These are phyloP conservation scores for Xanthorhoe spadicearia DNA, from an alignment of 2,888 invertebrate genomes.

Conservation along the genomic window DNA sequence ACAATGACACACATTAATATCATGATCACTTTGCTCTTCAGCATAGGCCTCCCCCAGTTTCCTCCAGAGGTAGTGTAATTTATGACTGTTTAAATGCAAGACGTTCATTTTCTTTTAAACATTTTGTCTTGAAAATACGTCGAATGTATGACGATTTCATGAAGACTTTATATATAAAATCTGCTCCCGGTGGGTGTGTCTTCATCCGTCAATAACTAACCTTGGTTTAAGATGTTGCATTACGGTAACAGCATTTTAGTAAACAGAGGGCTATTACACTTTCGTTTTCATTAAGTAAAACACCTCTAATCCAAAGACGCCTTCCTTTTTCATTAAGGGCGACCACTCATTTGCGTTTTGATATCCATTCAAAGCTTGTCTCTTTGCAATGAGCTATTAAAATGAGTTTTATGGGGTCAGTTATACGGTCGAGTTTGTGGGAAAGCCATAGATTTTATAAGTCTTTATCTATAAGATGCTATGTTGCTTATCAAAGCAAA, in stretches of 20 bases:
- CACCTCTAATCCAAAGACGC: conserved; percentile 45
- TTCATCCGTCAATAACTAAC: background rate
- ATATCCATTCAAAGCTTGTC: conserved; percentile 29
- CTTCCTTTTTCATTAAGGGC: conserved; percentile 45
- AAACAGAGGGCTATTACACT: conserved; percentile 34
- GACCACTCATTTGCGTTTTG: conserved; percentile 47
- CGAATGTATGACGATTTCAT: too few relatives aligned
- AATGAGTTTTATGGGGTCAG: conserved; percentile 6
- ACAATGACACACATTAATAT: too few relatives aligned
- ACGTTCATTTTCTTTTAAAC: too few relatives aligned
- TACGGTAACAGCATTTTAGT: background rate
- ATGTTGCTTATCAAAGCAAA: too few relatives aligned
- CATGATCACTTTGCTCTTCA: too few relatives aligned
- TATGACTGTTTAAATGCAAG: too few relatives aligned
- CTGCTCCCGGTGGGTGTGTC: too few relatives aligned
- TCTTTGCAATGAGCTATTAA: background rate
- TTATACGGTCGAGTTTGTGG: background rate
- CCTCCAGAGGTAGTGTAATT: too few relatives aligned
- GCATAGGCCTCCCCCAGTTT: too few relatives aligned
- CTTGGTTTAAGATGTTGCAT: background rate
- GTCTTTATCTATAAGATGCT: too few relatives aligned
- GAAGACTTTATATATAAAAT: too few relatives aligned
- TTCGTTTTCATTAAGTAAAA: conserved; percentile 47
- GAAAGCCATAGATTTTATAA: background rate
- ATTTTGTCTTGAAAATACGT: too few relatives aligned